Conservation (phyloP, 2,888 invertebrate genomes). For the Drosophila infuscata region DNA sequence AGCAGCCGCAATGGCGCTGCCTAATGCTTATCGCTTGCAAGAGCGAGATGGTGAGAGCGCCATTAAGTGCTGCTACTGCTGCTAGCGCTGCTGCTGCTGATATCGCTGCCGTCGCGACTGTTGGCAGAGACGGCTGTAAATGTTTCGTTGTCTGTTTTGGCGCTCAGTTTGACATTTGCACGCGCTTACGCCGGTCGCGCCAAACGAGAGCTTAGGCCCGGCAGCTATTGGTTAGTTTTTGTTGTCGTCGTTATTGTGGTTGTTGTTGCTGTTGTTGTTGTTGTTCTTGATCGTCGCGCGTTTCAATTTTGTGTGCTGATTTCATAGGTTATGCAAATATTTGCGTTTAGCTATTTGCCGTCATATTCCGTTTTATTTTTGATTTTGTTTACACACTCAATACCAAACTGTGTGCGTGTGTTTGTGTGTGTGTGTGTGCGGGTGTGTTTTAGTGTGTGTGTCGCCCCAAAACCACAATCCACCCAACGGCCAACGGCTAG, state of each 20-base stretch:
- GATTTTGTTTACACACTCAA: constrained; percentile 20
- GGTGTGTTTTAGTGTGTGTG: constrained; percentile 27
- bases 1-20: constrained; percentile 46
- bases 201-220: constrained; percentile 45
- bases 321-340: constrained; percentile 66
- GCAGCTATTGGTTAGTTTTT: constrained; percentile 46
- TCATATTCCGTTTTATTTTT: constrained; percentile 26
- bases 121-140: constrained; percentile 30
- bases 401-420: neutral
- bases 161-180: constrained; percentile 77
- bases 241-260: constrained; percentile 13
- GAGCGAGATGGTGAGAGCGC: constrained; percentile 18
- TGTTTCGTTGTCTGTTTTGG: constrained; percentile 58
- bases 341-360: constrained; percentile 36
- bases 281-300: constrained; percentile 33
- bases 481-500: constrained; percentile 25
- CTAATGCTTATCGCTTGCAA: neutral
- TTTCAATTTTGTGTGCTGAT: constrained; percentile 63
- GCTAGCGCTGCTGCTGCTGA: constrained; percentile 15
- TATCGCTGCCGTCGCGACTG: constrained; percentile 16
- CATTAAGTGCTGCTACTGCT: constrained; percentile 7
- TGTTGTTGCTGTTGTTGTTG: constrained; percentile 21
- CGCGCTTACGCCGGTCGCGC: constrained; percentile 74
- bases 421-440: constrained; percentile 8
- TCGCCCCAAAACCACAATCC: constrained; percentile 44